Conservation (phyloP, 30 jellyfish, hydroid and myxozoan genomes). For the Aurelia coerulea region DNA sequence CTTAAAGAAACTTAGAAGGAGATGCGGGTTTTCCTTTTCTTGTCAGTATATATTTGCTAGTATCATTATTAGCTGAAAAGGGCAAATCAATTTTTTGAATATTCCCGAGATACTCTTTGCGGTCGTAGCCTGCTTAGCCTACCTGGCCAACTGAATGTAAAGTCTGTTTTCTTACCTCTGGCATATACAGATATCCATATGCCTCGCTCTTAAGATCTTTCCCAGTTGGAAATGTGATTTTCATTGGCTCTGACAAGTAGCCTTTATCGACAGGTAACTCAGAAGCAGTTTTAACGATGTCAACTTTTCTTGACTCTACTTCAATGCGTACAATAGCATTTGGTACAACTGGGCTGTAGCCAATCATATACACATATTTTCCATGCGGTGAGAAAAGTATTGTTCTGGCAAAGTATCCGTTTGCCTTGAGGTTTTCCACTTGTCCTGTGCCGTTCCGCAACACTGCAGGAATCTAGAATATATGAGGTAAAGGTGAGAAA, state of each 20-base stretch:
- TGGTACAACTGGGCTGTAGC: constrained; percentile 75
- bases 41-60: no score
- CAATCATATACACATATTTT: constrained; percentile 37
- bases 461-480: constrained; percentile 48
- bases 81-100: no score
- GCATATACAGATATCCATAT: constrained; percentile 77
- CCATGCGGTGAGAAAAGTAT: constrained; percentile 68
- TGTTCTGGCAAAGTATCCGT: constrained; percentile 24
- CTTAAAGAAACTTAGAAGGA: no score
- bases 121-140: no score
- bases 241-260: constrained; percentile 69
- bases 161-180: constrained; percentile 56
- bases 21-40: no score
- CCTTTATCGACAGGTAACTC: constrained; percentile 57
- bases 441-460: constrained; percentile 32
- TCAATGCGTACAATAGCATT: constrained; percentile 49
- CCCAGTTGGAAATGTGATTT: constrained; percentile 71
- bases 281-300: constrained; percentile 44
- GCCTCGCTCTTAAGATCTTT: constrained; percentile 39
- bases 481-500: not conserved
- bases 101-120: no score
- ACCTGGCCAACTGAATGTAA: no score
- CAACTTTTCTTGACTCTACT: constrained; percentile 33
- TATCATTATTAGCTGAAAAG: no score
- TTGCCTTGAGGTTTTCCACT: constrained; percentile 47